Conservation (phyloP, 2,888 invertebrate genomes). For the Drosophila yooni region DNA sequence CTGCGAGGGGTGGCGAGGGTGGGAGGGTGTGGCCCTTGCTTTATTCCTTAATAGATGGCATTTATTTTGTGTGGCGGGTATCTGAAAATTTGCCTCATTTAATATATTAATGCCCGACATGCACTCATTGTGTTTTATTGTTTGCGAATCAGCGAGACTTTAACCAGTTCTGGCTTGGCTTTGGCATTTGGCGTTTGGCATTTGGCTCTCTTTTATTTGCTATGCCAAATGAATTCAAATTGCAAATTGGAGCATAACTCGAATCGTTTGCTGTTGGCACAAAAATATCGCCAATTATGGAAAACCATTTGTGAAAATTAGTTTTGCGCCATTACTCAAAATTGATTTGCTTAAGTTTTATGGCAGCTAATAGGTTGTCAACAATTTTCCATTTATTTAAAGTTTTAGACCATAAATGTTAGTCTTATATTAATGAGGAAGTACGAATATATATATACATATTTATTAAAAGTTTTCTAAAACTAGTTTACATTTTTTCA, state of each 20-base stretch:
- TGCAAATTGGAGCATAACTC: slow-evolving; percentile 33
- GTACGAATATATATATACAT: neutral
- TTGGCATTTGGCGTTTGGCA: neutral
- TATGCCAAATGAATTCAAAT: slow-evolving; percentile 34
- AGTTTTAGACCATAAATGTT: neutral
- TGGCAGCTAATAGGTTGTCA: neutral
- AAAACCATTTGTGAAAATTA: neutral
- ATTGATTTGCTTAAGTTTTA: accelerated
- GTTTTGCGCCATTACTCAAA: neutral
- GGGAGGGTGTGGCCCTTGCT: neutral
- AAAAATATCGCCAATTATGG: neutral
- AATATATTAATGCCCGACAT: slow-evolving; percentile 69
- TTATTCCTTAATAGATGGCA: slow-evolving; percentile 29
- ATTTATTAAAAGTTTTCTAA: neutral
- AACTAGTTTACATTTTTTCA: neutral
- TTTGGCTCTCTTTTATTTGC: neutral
- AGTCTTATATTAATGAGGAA: neutral
- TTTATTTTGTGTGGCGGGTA: slow-evolving; percentile 41
- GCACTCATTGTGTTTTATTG: slow-evolving; percentile 64
- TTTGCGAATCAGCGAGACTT: slow-evolving; percentile 41
- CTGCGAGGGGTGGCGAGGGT: neutral
- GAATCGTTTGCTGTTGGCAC: neutral
- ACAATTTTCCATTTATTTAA: neutral
- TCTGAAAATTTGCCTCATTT: slow-evolving; percentile 33
- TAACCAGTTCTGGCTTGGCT: slow-evolving; percentile 1